These are phyloP conservation scores for Zapus hudsonius DNA, from an alignment of 2,113 vertebrate genomes.

Conservation along the genomic window DNA sequence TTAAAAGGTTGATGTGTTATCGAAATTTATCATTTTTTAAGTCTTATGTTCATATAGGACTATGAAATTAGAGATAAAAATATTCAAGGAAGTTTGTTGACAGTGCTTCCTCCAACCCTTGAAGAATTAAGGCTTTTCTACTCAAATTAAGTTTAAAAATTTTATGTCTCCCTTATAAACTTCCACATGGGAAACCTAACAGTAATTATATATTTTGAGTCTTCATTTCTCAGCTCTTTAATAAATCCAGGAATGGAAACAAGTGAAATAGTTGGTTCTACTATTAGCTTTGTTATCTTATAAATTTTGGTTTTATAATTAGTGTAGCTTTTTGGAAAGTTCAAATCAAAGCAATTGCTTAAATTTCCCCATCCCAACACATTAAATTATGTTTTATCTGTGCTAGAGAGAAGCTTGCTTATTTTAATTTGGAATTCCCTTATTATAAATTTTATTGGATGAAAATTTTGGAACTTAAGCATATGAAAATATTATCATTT, in stretches of 20 bases:
- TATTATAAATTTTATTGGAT: conserved; percentile 33
- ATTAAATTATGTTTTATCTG: background rate
- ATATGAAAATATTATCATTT: background rate
- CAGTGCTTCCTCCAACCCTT: background rate
- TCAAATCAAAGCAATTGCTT: background rate
- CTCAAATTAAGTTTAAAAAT: background rate
- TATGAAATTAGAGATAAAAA: conserved; percentile 24
- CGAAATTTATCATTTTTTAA: background rate
- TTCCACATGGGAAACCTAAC: background rate
- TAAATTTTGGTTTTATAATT: conserved; percentile 27
- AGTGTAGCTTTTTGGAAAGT: conserved; percentile 25
- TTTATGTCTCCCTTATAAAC: background rate
- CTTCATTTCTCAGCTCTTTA: background rate
- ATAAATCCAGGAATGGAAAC: background rate
- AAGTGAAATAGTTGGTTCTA: background rate
- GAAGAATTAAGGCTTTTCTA: background rate
- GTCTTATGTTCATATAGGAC: background rate
- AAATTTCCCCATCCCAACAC: background rate
- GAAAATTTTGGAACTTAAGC: background rate
- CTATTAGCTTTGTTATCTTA: conserved; percentile 44
- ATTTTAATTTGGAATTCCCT: background rate
- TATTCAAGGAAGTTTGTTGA: background rate
- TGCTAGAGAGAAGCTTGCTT: background rate
- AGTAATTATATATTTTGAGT: background rate
- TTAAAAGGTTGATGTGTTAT: background rate